phyloP scores from a whole-genome alignment of 2,113 vertebrate species.

The Trichomycterus rosablanca region DNA sequence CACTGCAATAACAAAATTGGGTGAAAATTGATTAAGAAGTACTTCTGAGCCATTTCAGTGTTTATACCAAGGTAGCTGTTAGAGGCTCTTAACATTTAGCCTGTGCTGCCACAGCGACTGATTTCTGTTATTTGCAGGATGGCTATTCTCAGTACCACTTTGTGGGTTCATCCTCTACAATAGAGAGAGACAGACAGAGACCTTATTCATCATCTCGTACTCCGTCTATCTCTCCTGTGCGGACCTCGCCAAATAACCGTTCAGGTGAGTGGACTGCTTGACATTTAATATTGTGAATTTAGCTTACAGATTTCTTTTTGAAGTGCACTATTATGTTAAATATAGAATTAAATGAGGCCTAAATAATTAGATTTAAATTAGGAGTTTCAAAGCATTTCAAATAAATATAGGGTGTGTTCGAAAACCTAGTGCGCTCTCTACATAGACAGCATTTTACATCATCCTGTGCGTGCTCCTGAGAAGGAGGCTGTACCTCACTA shows the following conservation, averaged over 20 bases:
- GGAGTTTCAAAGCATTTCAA: too few species aligned
- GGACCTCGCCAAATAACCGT: constrained; percentile 96
- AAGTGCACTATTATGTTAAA: too few species aligned
- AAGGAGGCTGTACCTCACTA: too few species aligned
- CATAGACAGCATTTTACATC: too few species aligned
- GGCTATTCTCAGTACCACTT: constrained; percentile 98
- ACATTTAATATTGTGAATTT: neutral
- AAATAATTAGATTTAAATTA: too few species aligned
- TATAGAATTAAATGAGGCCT: too few species aligned
- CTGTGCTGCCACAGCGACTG: neutral
- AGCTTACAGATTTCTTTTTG: too few species aligned
- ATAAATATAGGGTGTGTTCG: too few species aligned
- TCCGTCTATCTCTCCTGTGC: constrained; percentile 94
- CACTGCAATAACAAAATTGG: neutral
- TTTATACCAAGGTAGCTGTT: neutral
- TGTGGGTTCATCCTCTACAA: constrained; percentile 94
- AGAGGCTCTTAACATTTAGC: neutral
- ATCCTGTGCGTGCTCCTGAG: too few species aligned
- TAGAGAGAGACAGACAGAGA: constrained; percentile 93
- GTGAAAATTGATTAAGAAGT: neutral
- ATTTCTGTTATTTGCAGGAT: constrained; percentile 69
- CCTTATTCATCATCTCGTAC: constrained; percentile 97
- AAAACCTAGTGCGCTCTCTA: too few species aligned
- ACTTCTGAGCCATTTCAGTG: neutral
- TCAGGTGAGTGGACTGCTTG: constrained; percentile 74